phyloP scores from a whole-genome alignment of 1,140 invertebrate genomes.

The Drosophila leontia region DNA sequence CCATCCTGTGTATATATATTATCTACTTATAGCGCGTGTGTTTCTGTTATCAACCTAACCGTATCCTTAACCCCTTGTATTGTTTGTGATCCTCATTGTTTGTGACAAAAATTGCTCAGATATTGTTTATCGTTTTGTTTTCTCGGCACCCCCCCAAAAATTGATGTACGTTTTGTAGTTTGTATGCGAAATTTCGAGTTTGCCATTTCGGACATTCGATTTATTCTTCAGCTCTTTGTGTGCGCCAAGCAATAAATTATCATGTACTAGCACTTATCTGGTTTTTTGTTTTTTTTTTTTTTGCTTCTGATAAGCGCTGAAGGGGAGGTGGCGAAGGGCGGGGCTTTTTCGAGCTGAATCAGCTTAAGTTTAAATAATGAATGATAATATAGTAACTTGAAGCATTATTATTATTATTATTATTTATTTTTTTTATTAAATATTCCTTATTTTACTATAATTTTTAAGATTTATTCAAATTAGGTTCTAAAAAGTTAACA shows the following conservation, averaged over 20 bases:
- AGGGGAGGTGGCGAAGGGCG: background rate
- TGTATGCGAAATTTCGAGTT: constrained; percentile 12
- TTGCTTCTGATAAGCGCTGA: background rate
- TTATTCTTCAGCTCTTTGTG: constrained; percentile 25
- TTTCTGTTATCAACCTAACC: constrained; percentile 36
- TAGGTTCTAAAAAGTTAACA: background rate
- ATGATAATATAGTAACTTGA: background rate
- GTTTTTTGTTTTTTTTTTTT: background rate
- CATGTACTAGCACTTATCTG: constrained; percentile 38
- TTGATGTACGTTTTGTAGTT: constrained; percentile 14
- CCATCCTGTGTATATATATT: constrained; percentile 34
- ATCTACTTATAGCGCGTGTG: constrained; percentile 26
- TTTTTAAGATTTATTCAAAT: background rate
- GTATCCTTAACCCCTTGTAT: background rate
- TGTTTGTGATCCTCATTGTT: constrained; percentile 19
- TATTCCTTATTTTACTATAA: too few relatives aligned
- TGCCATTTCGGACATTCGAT: constrained; percentile 15
- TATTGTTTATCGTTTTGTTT: constrained; percentile 12
- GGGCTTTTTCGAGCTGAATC: background rate
- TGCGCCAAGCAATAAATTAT: constrained; percentile 46
- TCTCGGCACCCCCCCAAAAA: constrained; percentile 16
- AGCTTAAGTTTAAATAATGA: background rate
- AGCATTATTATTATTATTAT: background rate
- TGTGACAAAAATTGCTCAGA: constrained; percentile 7
- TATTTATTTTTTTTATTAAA: background rate